These are phyloP conservation scores for Cydia fagiglandana DNA, from an alignment of 1,140 invertebrate genomes.

Conservation along the genomic window DNA sequence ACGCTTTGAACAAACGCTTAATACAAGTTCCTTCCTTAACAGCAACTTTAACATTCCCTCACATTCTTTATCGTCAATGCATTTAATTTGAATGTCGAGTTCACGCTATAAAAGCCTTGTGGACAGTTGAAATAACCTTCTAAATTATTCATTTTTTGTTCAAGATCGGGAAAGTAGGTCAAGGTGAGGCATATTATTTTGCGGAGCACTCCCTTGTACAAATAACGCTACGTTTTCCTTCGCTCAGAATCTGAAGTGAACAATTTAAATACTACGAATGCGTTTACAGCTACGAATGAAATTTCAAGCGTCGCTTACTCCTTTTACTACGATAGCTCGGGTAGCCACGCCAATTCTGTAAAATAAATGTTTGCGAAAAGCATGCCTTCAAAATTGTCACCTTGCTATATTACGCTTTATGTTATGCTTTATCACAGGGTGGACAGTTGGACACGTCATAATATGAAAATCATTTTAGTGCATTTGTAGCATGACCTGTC, in stretches of 20 bases:
- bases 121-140: slow-evolving; percentile 28
- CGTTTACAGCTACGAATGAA: background rate
- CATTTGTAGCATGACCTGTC: too few species aligned
- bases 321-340: background rate
- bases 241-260: slow-evolving; percentile 36
- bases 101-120: slow-evolving; percentile 9
- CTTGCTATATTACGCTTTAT: too few species aligned
- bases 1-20: background rate
- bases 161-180: slow-evolving; percentile 52
- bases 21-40: background rate
- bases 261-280: slow-evolving; percentile 23
- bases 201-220: slow-evolving; percentile 50
- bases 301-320: background rate
- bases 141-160: slow-evolving; percentile 34
- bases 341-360: background rate
- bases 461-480: too few species aligned
- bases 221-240: slow-evolving; percentile 62
- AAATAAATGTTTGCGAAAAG: background rate
- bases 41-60: background rate
- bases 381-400: too few species aligned
- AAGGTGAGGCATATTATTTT: slow-evolving; percentile 68
- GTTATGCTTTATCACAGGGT: too few species aligned
- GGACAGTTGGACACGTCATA: too few species aligned
- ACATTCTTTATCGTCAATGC: slow-evolving; percentile 11
- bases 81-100: background rate